Evolutionary conservation across 1,140 invertebrate genomes (phyloP).

Genomic region (Hesperophylax magnus): DNA sequence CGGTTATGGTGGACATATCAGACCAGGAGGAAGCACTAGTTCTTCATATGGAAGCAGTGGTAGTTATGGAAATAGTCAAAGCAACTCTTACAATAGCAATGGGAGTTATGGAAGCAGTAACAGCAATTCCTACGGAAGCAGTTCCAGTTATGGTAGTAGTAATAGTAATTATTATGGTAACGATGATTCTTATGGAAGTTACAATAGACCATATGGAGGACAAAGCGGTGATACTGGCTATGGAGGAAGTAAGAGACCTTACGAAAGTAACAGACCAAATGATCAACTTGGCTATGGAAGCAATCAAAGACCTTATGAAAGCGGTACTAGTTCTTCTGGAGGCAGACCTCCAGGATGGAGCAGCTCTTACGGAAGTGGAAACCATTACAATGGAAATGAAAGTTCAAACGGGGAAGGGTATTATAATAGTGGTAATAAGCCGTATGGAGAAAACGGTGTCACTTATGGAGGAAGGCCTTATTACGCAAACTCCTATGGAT

Average conservation of each 20-base stretch:
- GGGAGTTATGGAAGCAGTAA: constrained; percentile 24
- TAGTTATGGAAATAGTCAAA: constrained; percentile 11
- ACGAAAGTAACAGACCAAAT: constrained; percentile 2
- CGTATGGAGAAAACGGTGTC: constrained; percentile 22
- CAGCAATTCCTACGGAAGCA: constrained; percentile 19
- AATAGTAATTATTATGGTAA: background rate
- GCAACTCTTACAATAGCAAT: background rate
- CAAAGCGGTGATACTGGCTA: background rate
- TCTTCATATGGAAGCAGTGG: background rate
- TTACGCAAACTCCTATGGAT: background rate
- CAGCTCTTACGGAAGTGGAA: constrained; percentile 18
- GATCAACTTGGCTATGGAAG: constrained; percentile 16
- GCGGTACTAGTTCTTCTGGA: constrained; percentile 11
- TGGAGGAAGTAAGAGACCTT: constrained; percentile 33
- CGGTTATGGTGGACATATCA: background rate
- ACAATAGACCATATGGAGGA: constrained; percentile 3
- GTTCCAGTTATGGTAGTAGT: constrained; percentile 11
- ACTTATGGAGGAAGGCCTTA: constrained; percentile 6
- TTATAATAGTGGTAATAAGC: constrained; percentile 22
- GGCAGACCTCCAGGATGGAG: constrained; percentile 35
- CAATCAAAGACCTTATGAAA: constrained; percentile 27
- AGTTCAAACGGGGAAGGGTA: background rate
- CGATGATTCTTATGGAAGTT: background rate
- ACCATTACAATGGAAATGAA: background rate
- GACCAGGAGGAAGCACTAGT: background rate